phyloP scores from a whole-genome alignment of 1,140 invertebrate species.

The Cotesia vestalis region DNA sequence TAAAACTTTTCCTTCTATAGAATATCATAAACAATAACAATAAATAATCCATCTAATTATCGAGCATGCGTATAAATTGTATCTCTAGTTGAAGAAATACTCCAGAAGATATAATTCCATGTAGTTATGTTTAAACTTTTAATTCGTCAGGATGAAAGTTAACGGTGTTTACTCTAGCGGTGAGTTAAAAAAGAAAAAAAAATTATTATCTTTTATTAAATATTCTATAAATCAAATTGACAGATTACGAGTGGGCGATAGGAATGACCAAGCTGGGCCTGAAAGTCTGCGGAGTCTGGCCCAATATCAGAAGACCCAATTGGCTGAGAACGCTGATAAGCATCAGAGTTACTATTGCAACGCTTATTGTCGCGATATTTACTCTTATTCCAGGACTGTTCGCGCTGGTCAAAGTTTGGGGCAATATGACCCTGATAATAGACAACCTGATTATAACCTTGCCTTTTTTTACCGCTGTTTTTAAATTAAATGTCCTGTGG shows the following conservation, averaged over 20 bases:
- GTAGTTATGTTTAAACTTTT: no score
- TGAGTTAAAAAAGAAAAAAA: no score
- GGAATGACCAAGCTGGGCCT: not conserved
- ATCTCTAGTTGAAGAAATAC: no score
- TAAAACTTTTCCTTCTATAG: no score
- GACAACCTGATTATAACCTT: constrained; percentile 24
- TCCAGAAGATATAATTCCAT: no score
- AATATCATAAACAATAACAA: no score
- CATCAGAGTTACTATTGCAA: not conserved
- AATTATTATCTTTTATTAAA: no score
- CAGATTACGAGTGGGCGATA: constrained; percentile 7
- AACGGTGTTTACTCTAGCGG: no score
- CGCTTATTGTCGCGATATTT: not conserved
- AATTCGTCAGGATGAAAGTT: no score
- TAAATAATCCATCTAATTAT: no score
- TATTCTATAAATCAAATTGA: not conserved
- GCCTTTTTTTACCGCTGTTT: not conserved
- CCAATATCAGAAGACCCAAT: not conserved
- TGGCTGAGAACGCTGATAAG: constrained; percentile 1
- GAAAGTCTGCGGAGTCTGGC: constrained; percentile 15
- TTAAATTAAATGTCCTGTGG: constrained; percentile 1
- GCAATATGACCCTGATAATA: constrained; percentile 14
- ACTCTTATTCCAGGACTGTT: not conserved
- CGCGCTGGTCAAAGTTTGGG: constrained; percentile 18
- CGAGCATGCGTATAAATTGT: no score